Base-by-base conservation (phyloP, 2,797 vertebrate species). In the Arctocebus calabarensis region DNA sequence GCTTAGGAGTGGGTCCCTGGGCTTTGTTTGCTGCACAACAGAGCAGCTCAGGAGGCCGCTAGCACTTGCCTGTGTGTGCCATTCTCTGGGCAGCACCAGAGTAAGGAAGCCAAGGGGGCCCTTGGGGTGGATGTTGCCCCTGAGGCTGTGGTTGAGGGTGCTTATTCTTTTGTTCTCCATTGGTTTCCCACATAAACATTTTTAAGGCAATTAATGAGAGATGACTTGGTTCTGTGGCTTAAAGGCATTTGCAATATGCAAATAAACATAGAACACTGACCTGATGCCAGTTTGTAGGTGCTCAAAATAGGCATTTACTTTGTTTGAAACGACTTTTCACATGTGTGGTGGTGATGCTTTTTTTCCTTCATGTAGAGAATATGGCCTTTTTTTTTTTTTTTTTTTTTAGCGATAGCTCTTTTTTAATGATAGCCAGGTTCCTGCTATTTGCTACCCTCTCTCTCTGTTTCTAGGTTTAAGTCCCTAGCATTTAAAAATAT, bases 401-500 rank as follows among this genome's bases (percentile, higher is more conserved):
- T 45, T 68, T 61, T 45, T 45, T 52, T 52, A 52, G 48, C 16
- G 14, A 52, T 52, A 52, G 14, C 64, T 52, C 27, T 52, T 66
- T 94, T 40, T 68, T 61, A 23, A 43, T 84, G 61, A 75, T 64
- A 92, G 64, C 68, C 59, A 61, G 27, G 23, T 78, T 74, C 88
- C 90, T 77, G 48, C 3, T 23, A 66, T 90, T 81, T 77, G 57
- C 43, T 55, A 40, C 37, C 14, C 5, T 20, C 16, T 66, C 40
- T 10, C 66, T 77, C 91, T 89, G 27, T 81, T 93, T 92, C 70
- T 95, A 92, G 73, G 37, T 90, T 81, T 94, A 71, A 96, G 75
- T 20, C 81, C 37, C 68, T 59, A 40, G 34, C 86, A 90, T 97
- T 96, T 92, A 96, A 97, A 97, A 96, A 94, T 97, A 92, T 88